phyloP scores from a whole-genome alignment of 2,113 vertebrate genomes.

The Ginglymostoma cirratum region DNA sequence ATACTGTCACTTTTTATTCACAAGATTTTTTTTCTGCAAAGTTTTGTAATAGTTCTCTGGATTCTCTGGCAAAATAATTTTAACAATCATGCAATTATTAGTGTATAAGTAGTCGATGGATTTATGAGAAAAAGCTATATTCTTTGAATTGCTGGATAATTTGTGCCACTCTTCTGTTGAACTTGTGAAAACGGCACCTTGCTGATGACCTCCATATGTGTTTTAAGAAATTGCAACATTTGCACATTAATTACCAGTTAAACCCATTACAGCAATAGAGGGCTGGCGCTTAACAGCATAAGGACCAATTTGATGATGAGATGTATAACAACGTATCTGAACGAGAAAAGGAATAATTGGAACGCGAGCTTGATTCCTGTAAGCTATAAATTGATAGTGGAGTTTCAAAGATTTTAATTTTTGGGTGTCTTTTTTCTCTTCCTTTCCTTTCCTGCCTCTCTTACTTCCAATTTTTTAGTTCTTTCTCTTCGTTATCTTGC shows the following conservation, averaged over 20 bases:
- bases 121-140: neutral
- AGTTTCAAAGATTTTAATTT: neutral
- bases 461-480: neutral
- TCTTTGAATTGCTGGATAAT: neutral
- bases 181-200: neutral
- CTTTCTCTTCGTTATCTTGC: neutral
- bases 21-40: neutral
- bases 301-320: too few relatives aligned
- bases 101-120: neutral
- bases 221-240: neutral
- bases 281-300: neutral
- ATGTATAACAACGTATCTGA: too few relatives aligned
- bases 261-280: neutral
- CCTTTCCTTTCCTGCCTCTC: neutral
- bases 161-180: neutral
- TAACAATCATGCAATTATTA: neutral
- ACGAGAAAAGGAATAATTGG: too few relatives aligned
- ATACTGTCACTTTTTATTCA: too few relatives aligned
- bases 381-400: too few relatives aligned
- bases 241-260: neutral
- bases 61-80: neutral
- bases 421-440: neutral
- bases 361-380: too few relatives aligned
- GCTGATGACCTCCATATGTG: neutral
- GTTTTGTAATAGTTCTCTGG: neutral